Evolutionary conservation across 2,113 vertebrate species (phyloP).

Genomic region (Blennius ocellaris): DNA sequence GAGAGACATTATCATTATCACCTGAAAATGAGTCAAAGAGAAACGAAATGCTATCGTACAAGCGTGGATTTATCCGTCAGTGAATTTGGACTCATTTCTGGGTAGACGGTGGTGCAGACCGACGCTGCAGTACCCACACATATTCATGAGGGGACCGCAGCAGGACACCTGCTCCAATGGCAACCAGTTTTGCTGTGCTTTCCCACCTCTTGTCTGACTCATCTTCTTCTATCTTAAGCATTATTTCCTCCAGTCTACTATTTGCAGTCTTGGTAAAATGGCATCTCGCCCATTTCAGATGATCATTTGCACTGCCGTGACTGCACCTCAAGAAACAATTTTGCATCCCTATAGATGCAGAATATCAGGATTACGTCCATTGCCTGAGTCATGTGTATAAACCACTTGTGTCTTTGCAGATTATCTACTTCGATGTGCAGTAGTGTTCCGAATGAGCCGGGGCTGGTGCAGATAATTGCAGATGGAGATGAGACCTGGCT

Average conservation of each 20-base stretch:
- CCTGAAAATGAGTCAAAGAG: neutral
- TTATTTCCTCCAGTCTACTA: slow-evolving; percentile 51
- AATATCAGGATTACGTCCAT: slow-evolving; percentile 27
- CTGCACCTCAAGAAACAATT: slow-evolving; percentile 30
- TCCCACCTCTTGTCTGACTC: slow-evolving; percentile 63
- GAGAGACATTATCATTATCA: neutral
- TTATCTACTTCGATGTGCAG: slow-evolving; percentile 35
- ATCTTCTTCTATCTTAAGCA: slow-evolving; percentile 71
- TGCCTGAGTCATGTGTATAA: slow-evolving; percentile 43
- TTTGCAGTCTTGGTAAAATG: slow-evolving; percentile 26
- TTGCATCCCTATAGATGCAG: neutral
- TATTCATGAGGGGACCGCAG: slow-evolving; percentile 34
- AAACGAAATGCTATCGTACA: neutral
- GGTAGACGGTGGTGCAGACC: neutral
- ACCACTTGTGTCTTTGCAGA: slow-evolving; percentile 27
- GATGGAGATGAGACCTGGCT: slow-evolving; percentile 49
- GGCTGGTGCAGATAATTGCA: slow-evolving; percentile 50
- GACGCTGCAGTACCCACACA: slow-evolving; percentile 38
- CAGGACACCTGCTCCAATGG: slow-evolving; percentile 31
- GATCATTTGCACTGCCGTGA: slow-evolving; percentile 41
- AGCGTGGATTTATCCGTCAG: neutral
- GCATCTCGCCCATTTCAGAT: slow-evolving; percentile 11
- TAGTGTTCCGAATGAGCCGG: slow-evolving; percentile 37
- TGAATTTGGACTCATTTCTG: neutral
- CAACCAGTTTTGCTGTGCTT: slow-evolving; percentile 38